Evolutionary conservation across 2,113 vertebrate genomes (phyloP).

Genomic region (Psittacara wagleri): DNA sequence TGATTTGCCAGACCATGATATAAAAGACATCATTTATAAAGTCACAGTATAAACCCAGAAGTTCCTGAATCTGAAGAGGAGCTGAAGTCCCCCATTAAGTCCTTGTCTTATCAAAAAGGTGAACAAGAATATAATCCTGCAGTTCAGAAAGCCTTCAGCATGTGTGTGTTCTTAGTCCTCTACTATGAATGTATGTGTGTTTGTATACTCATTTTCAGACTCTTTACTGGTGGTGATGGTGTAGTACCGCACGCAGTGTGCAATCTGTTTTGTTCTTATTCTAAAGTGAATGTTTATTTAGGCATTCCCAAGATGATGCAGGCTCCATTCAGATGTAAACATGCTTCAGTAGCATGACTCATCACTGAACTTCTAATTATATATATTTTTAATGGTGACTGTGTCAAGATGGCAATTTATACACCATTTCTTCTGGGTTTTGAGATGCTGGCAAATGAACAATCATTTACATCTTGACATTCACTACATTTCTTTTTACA

Average conservation of each 20-base stretch:
- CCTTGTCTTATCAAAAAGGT: neutral
- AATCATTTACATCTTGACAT: neutral
- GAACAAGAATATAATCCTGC: neutral
- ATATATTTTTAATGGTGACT: neutral
- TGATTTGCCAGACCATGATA: neutral
- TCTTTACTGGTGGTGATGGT: neutral
- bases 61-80: neutral
- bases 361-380: neutral
- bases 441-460: fast-evolving
- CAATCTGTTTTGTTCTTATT: neutral
- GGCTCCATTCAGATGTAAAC: neutral
- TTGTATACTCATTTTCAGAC: neutral
- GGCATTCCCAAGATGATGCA: neutral
- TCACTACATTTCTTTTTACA: neutral
- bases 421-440: neutral
- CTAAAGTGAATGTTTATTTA: neutral
- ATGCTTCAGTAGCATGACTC: neutral
- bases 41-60: neutral
- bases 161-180: neutral
- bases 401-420: neutral
- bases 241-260: neutral
- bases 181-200: neutral
- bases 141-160: neutral
- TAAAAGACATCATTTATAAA: neutral
- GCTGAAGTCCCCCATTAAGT: neutral